Base-by-base conservation (phyloP, 2,113 vertebrate genomes). In the Microtus ochrogaster region DNA sequence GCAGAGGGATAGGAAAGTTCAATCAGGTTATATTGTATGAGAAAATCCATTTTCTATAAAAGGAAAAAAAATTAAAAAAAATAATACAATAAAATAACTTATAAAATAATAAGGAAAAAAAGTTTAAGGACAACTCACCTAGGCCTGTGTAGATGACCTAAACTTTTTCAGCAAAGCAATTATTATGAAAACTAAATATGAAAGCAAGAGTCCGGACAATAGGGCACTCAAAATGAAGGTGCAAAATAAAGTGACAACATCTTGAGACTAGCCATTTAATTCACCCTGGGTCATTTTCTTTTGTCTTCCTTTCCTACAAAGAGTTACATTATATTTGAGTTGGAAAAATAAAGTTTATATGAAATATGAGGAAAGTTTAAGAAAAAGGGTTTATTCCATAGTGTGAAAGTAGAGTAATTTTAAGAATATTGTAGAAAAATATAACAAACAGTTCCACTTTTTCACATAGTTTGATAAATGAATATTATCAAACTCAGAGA, bases 201-300 rank as follows among this genome's bases (percentile, higher is more conserved):
- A 94, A 44, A 96, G 76, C 1, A 1, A 91, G 52, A 91, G 73
- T 95, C 91, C 90, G 33, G 74, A 41, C 44, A 81, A 13, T 90
- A 65, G 88, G 97, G 89, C 91, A 94, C 39, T 84, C 21, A 36
- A 36, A 91, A 79, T 76, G 90, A 96, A 96, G 95, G 44, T n/a
- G 96, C 88, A 77, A 94, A 90, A 96, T n/a, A 73, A 93, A 26
- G 95, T 97, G n/a, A 1, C 87, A 97, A 61, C 86, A 89, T 61
- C 88, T 95, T 58, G 93, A 44, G 21, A 82, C 47, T 79, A 92
- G 88, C 88, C 76, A 94, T 85, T 95, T 55, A 94, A 74, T 89
- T 94, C 7, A 47, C 77, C 63, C 78, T 66, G 85, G 90, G 83
- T 95, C 85, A 92, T 74, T 97, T 78, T 78, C 28, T 61, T 78